Base-by-base conservation (phyloP, 2,797 vertebrate species). In the Enteromius argenteus region DNA sequence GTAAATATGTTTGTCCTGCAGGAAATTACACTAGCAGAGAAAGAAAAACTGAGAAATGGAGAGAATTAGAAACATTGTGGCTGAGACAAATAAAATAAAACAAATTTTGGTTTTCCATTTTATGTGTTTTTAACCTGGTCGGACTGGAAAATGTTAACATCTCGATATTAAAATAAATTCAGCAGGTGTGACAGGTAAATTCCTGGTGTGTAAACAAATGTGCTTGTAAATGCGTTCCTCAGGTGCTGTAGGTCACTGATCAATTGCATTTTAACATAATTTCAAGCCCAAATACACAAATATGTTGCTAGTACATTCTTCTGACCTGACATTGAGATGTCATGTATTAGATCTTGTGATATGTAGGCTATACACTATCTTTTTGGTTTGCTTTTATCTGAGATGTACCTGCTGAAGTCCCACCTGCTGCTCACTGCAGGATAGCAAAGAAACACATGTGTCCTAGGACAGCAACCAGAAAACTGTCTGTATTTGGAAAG, bases 391-490 rank as follows among this genome's bases (percentile, higher is more conserved):
- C 32, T 73, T 32, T 79, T 81, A 85, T 85, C 79, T 71, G 86
- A 83, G 77, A 86, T 89, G 78, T 89, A 92, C 91, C 89, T 92
- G 89, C 74, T 83, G 66, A 84, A 84, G 67, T 27, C 53, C 88
- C 90, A 93, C 94, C 92, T 94, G 91, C 88, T 89, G 51, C 85
- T 81, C 74, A 64, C 84, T 23, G 53, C 23, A 46, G 77, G 89
- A 85, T 69, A 68, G 85, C 68, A 84, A 44, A 84, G 76, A 81
- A 81, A 46, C 73, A 85, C 71, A 77, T 72, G 62, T 84, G 84
- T 86, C 79, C 84, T 86, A 79, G 79, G 79, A 82, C 37, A 76
- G 23, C 44, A 86, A 82, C 84, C 86, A 89, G 75, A 84, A 53
- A 80, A 79, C 60, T 56, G 64, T 78, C 81, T 84, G 79, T 37